Evolutionary conservation across 2,888 invertebrate genomes (phyloP), one percentile per base, ranked within the genome.

Genomic region (Gryllus longicercus): DNA sequence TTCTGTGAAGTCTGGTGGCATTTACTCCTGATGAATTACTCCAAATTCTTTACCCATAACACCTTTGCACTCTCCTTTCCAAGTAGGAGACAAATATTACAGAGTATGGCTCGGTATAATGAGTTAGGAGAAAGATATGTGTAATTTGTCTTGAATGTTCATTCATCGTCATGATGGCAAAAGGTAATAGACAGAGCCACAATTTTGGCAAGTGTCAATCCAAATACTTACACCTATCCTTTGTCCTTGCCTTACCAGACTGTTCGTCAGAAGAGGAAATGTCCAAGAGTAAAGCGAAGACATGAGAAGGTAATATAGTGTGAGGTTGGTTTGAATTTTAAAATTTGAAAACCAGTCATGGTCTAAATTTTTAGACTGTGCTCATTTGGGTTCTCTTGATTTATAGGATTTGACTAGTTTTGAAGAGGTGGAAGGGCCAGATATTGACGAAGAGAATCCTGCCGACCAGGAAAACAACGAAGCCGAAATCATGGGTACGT

Each of bases 391-490:
- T 38, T 38, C 8, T 38, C 11, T 16, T 78, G 25, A 63, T 81
- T 49, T 80, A 8, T 77, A 81, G 81, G 81, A 80, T 83, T 89
- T 89, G 74, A 92, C 91, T 82, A 91, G 87, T 80, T 84, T 83
- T 50, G 88, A 87, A 50, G 88, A 87, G 79, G 86, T 86, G 18
- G 88, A 87, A 82, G 87, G 84, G 12, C 85, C 84, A 21, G 85
- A 85, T 80, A 86, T 85, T 76, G 85, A 84, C 76, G 85, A 85
- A 79, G 85, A 85, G 77, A 87, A 82, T 82, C 88, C 85, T 84
- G 90, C 86, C 83, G 91, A 88, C 87, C 90, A 88, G 84, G 92
- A 88, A 84, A 92, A 90, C 84, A 91, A 91, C 84, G 91, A 91
- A 85, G 91, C 91, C 0, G 91, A 91, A 82, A 89, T 88, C 11